Evolutionary conservation across 2,888 invertebrate species (phyloP).

Genomic region (Chaetoderma sp.): DNA sequence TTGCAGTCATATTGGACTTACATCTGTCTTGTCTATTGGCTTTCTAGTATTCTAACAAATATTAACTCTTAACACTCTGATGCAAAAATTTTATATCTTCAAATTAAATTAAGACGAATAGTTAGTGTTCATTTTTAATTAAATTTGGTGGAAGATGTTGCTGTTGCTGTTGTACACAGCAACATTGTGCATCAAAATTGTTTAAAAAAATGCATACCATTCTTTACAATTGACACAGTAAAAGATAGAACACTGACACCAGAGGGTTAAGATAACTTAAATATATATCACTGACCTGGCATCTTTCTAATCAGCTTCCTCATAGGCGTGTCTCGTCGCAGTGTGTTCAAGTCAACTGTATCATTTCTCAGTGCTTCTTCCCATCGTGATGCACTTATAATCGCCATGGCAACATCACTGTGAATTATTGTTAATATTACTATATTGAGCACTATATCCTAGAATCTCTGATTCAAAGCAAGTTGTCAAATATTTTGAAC

Average conservation of each 20-base stretch:
- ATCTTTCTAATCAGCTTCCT: constrained; percentile 71
- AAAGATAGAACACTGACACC: background rate
- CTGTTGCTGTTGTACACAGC: too few relatives aligned
- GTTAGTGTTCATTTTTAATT: too few relatives aligned
- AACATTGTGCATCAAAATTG: too few relatives aligned
- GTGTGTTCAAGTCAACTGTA: constrained; percentile 54
- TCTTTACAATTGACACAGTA: background rate
- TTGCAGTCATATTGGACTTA: too few relatives aligned
- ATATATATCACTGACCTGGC: constrained; percentile 66
- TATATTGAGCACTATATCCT: too few relatives aligned
- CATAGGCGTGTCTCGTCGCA: constrained; percentile 70
- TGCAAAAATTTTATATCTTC: too few relatives aligned
- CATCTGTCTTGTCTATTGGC: too few relatives aligned
- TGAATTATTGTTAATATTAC: constrained; percentile 20
- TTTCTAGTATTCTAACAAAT: background rate
- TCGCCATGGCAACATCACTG: constrained; percentile 69
- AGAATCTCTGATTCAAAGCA: too few relatives aligned
- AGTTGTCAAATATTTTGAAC: too few relatives aligned
- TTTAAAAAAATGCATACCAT: too few relatives aligned
- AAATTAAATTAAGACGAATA: too few relatives aligned
- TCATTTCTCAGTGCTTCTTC: constrained; percentile 68
- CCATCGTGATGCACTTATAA: constrained; percentile 69
- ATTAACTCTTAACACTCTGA: background rate
- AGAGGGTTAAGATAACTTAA: background rate
- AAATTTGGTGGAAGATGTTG: too few relatives aligned